Conservation (phyloP, 2,797 vertebrate genomes). For the Notoglanidium macrostoma region DNA sequence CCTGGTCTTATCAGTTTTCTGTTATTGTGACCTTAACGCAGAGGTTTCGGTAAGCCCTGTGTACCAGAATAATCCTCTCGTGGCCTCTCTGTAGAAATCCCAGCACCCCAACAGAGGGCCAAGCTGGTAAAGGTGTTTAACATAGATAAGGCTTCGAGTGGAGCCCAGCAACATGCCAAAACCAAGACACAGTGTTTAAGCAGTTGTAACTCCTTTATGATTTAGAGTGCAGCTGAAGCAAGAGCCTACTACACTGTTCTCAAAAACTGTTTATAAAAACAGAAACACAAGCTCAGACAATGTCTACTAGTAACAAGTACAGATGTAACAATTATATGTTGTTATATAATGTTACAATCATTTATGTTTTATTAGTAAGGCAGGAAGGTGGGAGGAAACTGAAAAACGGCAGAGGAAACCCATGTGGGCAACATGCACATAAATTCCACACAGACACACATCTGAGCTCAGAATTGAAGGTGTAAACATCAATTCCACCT, state of each 20-base stretch:
- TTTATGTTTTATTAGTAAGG: not conserved
- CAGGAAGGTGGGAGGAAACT: not conserved
- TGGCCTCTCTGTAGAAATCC: conserved; percentile 66
- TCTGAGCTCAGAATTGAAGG: not conserved
- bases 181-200: conserved; percentile 59
- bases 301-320: conserved; percentile 3
- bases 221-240: conserved; percentile 23
- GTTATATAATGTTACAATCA: not conserved
- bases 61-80: conserved; percentile 67
- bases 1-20: conserved; percentile 66
- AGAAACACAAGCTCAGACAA: conserved; percentile 56
- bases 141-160: conserved; percentile 74
- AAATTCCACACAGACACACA: not conserved
- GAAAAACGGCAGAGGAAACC: not conserved
- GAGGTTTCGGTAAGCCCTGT: conserved; percentile 58
- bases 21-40: conserved; percentile 76
- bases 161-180: conserved; percentile 54
- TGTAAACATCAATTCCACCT: not conserved
- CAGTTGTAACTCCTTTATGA: conserved; percentile 53
- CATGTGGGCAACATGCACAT: not conserved
- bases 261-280: conserved; percentile 53
- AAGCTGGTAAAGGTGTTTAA: conserved; percentile 76
- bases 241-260: conserved; percentile 53
- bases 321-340: not conserved
- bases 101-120: conserved; percentile 66